Conservation (phyloP, 1,140 invertebrate genomes). For the Lamellibrachia luymesi region DNA sequence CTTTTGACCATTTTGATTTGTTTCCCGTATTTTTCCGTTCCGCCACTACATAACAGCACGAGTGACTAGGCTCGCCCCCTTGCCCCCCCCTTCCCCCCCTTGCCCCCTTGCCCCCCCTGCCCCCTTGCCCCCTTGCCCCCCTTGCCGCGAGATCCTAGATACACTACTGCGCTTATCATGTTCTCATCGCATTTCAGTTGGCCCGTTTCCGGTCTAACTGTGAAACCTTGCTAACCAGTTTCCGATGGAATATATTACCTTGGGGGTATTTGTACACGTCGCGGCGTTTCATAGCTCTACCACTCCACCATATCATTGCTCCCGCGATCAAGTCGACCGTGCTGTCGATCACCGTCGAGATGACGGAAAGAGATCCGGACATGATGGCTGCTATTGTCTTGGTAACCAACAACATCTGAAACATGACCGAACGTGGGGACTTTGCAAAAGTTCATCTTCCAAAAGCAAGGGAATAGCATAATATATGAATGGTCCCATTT, state of each 20-base stretch:
- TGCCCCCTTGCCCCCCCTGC: too few species aligned
- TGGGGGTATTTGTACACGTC: constrained; percentile 58
- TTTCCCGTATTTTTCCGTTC: too few species aligned
- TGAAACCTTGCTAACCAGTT: neutral
- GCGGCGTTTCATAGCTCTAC: constrained; percentile 51
- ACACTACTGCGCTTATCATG: neutral
- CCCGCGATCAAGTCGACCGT: constrained; percentile 57
- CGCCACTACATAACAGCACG: too few species aligned
- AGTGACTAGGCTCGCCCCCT: too few species aligned
- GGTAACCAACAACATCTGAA: constrained; percentile 47
- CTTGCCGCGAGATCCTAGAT: too few species aligned
- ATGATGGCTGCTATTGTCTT: constrained; percentile 55
- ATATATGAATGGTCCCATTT: too few species aligned
- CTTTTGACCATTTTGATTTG: too few species aligned
- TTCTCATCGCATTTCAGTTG: neutral
- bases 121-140: too few species aligned
- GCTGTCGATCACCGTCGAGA: constrained; percentile 59
- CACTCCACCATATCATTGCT: constrained; percentile 57
- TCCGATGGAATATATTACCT: constrained; percentile 34
- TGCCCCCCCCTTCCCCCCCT: too few species aligned
- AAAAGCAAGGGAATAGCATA: constrained; percentile 10
- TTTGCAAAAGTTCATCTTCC: neutral
- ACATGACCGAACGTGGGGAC: neutral
- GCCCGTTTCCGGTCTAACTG: neutral
- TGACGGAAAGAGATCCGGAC: constrained; percentile 59